Percentiles rank a stretch among this genome's conserved stretches.
These are phyloP conservation scores for Petrosia ficiformis DNA, from an alignment of 37 sponge, comb jelly and placozoan genomes.

Conservation along the genomic window DNA sequence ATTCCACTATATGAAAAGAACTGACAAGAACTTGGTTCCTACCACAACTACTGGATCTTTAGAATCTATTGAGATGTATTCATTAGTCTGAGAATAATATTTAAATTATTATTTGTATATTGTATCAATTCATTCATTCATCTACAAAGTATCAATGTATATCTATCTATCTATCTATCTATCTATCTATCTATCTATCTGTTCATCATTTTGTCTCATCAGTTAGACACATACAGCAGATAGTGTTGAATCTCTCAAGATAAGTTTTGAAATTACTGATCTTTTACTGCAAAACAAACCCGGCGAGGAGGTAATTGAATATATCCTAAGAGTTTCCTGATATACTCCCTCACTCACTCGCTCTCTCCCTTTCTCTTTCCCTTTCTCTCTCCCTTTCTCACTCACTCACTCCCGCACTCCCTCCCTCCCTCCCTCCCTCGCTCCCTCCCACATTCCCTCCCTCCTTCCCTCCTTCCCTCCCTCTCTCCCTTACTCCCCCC, in stretches of 20 bases:
- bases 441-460: too few relatives aligned
- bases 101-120: neutral
- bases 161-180: neutral
- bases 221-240: neutral
- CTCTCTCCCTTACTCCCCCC: too few relatives aligned
- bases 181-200: neutral
- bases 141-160: too few relatives aligned
- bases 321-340: neutral
- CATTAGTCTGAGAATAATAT: neutral
- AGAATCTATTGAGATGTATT: conserved; percentile 7
- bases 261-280: conserved; percentile 42
- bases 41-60: conserved; percentile 32
- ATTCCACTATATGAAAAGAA: conserved; percentile 31
- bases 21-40: conserved; percentile 59
- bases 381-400: too few relatives aligned
- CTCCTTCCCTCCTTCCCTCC: too few relatives aligned
- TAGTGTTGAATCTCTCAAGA: conserved; percentile 39
- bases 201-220: neutral
- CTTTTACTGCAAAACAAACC: conserved; percentile 21
- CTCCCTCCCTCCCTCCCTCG: too few relatives aligned
- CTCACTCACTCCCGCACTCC: too few relatives aligned
- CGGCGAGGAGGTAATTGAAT: conserved; percentile 21
- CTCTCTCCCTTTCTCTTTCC: too few relatives aligned
- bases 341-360: too few relatives aligned
- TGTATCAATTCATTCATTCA: too few relatives aligned